A percentile compares a stretch with the other conserved stretches of the same genome.
Conservation (phyloP, 1,140 invertebrate genomes). For the Macrosteles quadrilineatus region DNA sequence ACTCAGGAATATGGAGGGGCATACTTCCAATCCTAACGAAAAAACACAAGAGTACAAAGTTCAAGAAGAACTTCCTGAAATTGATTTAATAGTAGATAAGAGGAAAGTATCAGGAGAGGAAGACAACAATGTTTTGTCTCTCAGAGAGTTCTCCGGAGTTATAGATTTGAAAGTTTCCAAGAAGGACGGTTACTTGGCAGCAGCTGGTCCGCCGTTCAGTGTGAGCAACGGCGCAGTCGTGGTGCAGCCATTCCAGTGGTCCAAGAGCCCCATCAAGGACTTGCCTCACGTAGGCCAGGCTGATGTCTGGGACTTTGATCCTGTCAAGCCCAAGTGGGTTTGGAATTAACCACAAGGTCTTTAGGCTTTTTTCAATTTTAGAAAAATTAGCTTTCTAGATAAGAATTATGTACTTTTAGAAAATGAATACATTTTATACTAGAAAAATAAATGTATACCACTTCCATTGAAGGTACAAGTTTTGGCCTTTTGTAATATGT, state of each 20-base stretch:
- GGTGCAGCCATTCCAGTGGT: constrained; percentile 70
- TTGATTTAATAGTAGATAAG: constrained; percentile 5
- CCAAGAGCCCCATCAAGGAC: constrained; percentile 61
- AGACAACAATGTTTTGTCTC: background rate
- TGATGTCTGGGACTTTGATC: constrained; percentile 70
- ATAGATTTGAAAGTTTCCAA: constrained; percentile 41
- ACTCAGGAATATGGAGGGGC: background rate
- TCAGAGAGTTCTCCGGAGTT: constrained; percentile 33
- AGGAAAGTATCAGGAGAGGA: background rate
- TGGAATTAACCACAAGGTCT: constrained; percentile 47
- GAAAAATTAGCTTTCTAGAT: too few relatives aligned
- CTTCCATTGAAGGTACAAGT: too few relatives aligned
- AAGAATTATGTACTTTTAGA: too few relatives aligned
- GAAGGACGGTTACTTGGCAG: constrained; percentile 32
- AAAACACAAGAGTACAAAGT: background rate
- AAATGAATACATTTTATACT: too few relatives aligned
- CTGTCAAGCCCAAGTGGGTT: constrained; percentile 56
- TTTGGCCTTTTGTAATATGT: too few relatives aligned
- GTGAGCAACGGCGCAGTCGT: constrained; percentile 37
- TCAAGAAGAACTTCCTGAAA: background rate
- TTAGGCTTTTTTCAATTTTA: too few relatives aligned
- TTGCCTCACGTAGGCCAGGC: constrained; percentile 74
- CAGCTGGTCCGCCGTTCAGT: constrained; percentile 41
- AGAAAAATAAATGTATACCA: too few relatives aligned
- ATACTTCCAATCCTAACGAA: background rate